Percentiles rank a stretch among this genome's conserved stretches.
phyloP scores from a whole-genome alignment of 1,140 invertebrate species.

The Pseudomyrmex flavicornis region DNA sequence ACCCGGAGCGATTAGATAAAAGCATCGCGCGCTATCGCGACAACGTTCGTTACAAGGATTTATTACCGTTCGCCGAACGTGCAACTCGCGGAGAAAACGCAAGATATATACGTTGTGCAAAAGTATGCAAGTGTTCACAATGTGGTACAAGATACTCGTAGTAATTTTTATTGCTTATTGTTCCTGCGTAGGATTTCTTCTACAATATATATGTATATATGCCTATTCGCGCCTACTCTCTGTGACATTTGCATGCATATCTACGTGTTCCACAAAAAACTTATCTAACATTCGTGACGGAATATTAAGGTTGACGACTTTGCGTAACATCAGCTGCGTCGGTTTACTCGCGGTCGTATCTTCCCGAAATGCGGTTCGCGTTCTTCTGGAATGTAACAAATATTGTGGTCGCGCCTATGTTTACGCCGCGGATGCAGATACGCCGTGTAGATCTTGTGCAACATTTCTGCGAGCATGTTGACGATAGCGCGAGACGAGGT shows the following conservation, averaged over 20 bases:
- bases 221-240: neutral
- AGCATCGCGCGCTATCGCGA: neutral
- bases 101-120: neutral
- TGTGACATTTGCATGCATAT: too few relatives aligned
- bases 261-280: neutral
- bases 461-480: constrained; percentile 26
- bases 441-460: constrained; percentile 23
- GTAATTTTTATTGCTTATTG: neutral
- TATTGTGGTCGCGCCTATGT: neutral
- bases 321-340: neutral
- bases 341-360: neutral
- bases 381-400: constrained; percentile 27
- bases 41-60: constrained; percentile 25
- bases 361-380: constrained; percentile 18
- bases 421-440: constrained; percentile 12
- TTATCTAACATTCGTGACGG: neutral
- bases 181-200: neutral
- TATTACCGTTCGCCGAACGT: neutral
- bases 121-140: neutral
- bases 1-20: constrained; percentile 52
- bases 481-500: constrained; percentile 18
- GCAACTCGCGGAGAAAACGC: neutral
- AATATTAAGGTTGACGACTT: neutral
- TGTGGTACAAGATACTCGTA: neutral
- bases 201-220: neutral